Evolutionary conservation across 2,888 invertebrate species (phyloP).

Genomic region (Amiota mariae): DNA sequence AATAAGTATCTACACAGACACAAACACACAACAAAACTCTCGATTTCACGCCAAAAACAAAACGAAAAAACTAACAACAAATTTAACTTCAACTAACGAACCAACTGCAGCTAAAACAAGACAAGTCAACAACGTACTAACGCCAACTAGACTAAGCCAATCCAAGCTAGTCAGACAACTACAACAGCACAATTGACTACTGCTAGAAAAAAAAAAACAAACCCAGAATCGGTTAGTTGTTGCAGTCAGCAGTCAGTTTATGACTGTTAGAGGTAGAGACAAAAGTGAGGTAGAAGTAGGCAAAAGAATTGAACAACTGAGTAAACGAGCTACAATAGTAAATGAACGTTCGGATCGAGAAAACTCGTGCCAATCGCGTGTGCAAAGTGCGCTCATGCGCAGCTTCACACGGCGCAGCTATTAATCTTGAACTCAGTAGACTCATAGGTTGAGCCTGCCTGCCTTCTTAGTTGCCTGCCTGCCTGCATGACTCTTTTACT

Average conservation of each 20-base stretch:
- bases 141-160: slow-evolving; percentile 47
- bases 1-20: slow-evolving; percentile 35
- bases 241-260: slow-evolving; percentile 37
- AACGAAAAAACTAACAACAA: slow-evolving; percentile 21
- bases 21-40: slow-evolving; percentile 35
- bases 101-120: slow-evolving; percentile 33
- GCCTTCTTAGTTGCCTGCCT: neutral
- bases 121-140: slow-evolving; percentile 43
- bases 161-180: slow-evolving; percentile 10
- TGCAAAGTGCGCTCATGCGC: slow-evolving; percentile 67
- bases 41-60: too few species aligned
- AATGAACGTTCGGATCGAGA: slow-evolving; percentile 21
- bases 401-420: slow-evolving; percentile 51
- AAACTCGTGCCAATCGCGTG: slow-evolving; percentile 74
- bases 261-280: slow-evolving; percentile 39
- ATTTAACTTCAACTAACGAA: slow-evolving; percentile 24
- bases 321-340: neutral
- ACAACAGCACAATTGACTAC: neutral
- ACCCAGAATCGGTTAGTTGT: neutral
- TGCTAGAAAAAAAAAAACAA: neutral
- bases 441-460: slow-evolving; percentile 1
- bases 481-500: neutral
- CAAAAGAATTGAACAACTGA: slow-evolving; percentile 29
- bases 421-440: slow-evolving; percentile 59
- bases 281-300: slow-evolving; percentile 38